Percentiles rank a stretch among this genome's conserved stretches.
These are phyloP conservation scores for Pollimyrus isidori DNA, from an alignment of 2,113 vertebrate species.

Conservation along the genomic window DNA sequence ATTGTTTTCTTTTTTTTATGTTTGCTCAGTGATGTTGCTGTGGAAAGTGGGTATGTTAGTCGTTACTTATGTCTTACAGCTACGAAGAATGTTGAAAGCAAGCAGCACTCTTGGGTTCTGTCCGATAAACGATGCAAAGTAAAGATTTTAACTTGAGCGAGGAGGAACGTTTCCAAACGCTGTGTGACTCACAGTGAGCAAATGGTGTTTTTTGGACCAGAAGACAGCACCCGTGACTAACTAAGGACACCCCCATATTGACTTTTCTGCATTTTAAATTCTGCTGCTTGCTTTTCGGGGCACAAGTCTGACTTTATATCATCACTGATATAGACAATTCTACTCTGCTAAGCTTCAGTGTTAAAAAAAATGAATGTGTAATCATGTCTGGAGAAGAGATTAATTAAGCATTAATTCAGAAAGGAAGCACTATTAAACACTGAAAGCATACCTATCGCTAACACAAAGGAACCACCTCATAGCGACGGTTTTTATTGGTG, in stretches of 20 bases:
- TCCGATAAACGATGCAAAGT: neutral
- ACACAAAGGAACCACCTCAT: neutral
- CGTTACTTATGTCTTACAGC: neutral
- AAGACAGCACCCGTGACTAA: neutral
- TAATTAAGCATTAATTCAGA: neutral
- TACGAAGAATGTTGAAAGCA: neutral
- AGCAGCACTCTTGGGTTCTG: neutral
- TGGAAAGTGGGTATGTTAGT: neutral
- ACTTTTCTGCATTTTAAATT: neutral
- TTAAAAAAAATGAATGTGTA: neutral
- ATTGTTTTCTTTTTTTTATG: neutral
- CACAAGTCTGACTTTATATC: neutral
- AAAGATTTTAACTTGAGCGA: neutral
- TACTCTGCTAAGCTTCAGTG: neutral
- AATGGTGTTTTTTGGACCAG: neutral
- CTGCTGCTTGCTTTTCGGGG: neutral
- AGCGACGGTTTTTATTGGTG: neutral
- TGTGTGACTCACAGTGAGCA: constrained; percentile 11
- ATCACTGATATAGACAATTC: neutral
- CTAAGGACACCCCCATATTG: neutral
- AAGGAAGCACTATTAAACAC: neutral
- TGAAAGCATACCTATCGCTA: neutral
- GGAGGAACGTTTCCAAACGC: constrained; percentile 3
- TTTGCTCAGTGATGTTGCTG: neutral
- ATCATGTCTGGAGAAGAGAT: neutral